Conservation (phyloP, 2,797 vertebrate species). For the Phoeniculus purpureus region DNA sequence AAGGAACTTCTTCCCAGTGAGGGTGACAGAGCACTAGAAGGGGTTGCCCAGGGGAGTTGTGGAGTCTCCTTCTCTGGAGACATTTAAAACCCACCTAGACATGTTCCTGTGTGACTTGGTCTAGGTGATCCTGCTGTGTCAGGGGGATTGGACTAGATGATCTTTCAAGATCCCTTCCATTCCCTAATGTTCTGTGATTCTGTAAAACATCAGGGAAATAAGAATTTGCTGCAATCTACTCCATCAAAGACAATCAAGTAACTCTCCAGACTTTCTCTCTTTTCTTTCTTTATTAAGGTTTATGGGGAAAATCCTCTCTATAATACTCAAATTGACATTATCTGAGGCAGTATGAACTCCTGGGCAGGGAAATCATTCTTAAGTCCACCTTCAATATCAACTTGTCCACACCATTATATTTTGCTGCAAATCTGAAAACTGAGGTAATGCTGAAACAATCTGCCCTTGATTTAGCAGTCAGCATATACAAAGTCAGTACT, state of each 20-base stretch:
- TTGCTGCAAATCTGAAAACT: not conserved
- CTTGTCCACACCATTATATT: not conserved
- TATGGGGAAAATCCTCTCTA: not conserved
- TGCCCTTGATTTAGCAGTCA: too few relatives aligned
- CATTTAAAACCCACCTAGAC: too few relatives aligned
- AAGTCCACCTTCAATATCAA: not conserved
- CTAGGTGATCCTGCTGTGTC: too few relatives aligned
- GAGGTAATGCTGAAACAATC: not conserved
- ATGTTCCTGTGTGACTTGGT: too few relatives aligned
- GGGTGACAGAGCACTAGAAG: too few relatives aligned
- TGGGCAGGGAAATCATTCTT: not conserved
- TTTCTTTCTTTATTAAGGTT: not conserved
- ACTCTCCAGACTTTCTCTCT: not conserved
- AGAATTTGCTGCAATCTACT: not conserved
- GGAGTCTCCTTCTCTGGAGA: too few relatives aligned
- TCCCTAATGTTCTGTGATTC: too few relatives aligned
- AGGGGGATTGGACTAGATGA: too few relatives aligned
- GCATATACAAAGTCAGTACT: too few relatives aligned
- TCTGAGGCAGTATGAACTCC: not conserved
- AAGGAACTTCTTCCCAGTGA: too few relatives aligned
- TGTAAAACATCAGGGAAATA: not conserved
- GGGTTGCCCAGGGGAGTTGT: too few relatives aligned
- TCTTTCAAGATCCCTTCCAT: too few relatives aligned
- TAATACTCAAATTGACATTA: not conserved
- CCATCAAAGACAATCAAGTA: not conserved